phyloP scores from a whole-genome alignment of 2,113 vertebrate genomes.

The Thamnophis sirtalis region DNA sequence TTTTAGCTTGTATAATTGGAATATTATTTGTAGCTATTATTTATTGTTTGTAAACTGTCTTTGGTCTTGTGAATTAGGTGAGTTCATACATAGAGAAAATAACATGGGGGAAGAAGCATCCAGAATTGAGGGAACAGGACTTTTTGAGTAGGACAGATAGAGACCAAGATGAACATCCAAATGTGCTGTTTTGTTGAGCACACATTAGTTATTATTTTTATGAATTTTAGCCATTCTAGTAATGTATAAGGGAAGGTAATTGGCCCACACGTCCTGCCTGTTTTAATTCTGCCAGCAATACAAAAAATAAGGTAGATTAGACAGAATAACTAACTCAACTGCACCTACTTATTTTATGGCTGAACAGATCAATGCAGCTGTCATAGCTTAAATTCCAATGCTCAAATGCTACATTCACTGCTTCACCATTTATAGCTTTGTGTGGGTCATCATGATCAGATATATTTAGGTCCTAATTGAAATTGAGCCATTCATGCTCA shows the following conservation, averaged over 20 bases:
- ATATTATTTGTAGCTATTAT: background rate
- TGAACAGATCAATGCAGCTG: background rate
- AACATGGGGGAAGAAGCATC: background rate
- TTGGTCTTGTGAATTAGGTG: background rate
- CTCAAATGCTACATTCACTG: background rate
- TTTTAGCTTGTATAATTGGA: background rate
- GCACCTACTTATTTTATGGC: background rate
- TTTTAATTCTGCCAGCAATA: background rate
- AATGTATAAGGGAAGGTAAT: background rate
- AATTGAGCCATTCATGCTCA: background rate
- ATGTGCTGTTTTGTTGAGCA: background rate
- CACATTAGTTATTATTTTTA: background rate
- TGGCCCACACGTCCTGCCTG: background rate
- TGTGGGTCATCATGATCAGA: background rate
- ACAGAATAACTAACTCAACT: background rate
- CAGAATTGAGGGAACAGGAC: background rate
- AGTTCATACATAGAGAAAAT: background rate
- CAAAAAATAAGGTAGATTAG: background rate
- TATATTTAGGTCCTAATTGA: background rate
- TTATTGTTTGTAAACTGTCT: background rate
- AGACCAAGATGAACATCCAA: background rate
- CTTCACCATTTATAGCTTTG: background rate
- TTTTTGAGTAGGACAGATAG: background rate
- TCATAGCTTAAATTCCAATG: background rate
- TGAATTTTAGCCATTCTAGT: background rate